Evolutionary conservation across 1,140 invertebrate species (phyloP).

Genomic region (Leguminivora glycinivorella): DNA sequence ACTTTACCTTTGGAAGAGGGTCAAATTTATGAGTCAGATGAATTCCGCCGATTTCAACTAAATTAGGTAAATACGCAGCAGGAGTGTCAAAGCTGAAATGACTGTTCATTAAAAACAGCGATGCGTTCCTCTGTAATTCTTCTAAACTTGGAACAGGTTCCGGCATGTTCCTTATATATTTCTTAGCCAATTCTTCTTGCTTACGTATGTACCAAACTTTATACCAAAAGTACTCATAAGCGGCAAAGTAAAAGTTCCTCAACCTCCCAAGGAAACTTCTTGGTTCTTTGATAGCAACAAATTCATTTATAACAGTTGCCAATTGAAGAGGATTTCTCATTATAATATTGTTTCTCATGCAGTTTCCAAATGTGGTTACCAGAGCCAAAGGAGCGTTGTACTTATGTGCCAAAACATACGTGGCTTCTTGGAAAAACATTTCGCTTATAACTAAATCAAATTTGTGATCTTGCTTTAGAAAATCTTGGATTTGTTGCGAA

Average conservation of each 20-base stretch:
- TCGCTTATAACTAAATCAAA: constrained; percentile 80
- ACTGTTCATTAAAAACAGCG: constrained; percentile 74
- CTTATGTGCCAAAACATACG: constrained; percentile 78
- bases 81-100: constrained; percentile 72
- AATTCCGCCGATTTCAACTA: constrained; percentile 81
- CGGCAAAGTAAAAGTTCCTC: constrained; percentile 60
- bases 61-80: constrained; percentile 75
- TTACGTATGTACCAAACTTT: constrained; percentile 57
- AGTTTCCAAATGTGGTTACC: constrained; percentile 79
- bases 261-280: constrained; percentile 62
- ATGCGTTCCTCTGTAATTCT: constrained; percentile 74
- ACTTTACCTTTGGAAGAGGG: constrained; percentile 55
- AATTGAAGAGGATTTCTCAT: constrained; percentile 78
- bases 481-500: constrained; percentile 67
- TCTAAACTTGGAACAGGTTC: constrained; percentile 70
- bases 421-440: constrained; percentile 80
- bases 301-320: constrained; percentile 72
- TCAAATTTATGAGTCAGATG: constrained; percentile 70
- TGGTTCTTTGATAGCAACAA: constrained; percentile 64
- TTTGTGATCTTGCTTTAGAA: constrained; percentile 70
- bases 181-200: constrained; percentile 63
- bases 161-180: constrained; percentile 55
- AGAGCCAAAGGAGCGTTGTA: constrained; percentile 78
- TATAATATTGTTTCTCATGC: constrained; percentile 77
- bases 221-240: constrained; percentile 63